Evolutionary conservation across 1,140 invertebrate genomes (phyloP), one percentile per base, ranked within the genome.

Genomic region (Vanessa tameamea): DNA sequence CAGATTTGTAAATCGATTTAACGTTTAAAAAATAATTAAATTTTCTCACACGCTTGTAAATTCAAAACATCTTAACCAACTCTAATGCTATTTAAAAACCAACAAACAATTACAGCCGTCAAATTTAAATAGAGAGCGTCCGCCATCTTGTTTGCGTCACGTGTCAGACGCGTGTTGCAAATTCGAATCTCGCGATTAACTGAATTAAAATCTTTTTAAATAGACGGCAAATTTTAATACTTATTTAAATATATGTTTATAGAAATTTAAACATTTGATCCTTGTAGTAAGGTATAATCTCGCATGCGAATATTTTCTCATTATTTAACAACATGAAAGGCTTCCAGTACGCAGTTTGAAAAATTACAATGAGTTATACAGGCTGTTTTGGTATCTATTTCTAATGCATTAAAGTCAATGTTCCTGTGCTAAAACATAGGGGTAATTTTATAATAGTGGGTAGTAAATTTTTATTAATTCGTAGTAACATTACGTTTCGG

Each of bases 121-220:
- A 74, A 65, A 72, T 77, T 79, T 77, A 77, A 79, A 79, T 68
- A 68, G 47, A 73, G 68, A 53, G 37, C 72, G 74, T 47, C 55
- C 75, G 74, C 79, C 79, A 80, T 80, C 77, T 80, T 80, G 74
- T 76, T 80, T 69, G 51, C 23, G 77, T 72, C 79, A 78, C 79
- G 79, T 80, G 79, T 26, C 69, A 3, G 64, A 9, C 79, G 74
- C 74, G 77, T 76, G 79, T 66, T 72, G 64, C 63, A 65, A 76
- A 80, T 78, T 78, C 74, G 68, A 78, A 78, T 69, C 50, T 68
- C 66, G 69, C 72, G 79, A 80, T 76, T 78, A 79, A 76, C 59
- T 69, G 72, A 77, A 57, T 72, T 77, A 63, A 70, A 78, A 73
- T 76, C 57, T 73, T 73, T 20, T 53, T 43, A 77, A 67, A 67